Evolutionary conservation across 2,888 invertebrate species (phyloP).

Genomic region (Leucoma salicis): DNA sequence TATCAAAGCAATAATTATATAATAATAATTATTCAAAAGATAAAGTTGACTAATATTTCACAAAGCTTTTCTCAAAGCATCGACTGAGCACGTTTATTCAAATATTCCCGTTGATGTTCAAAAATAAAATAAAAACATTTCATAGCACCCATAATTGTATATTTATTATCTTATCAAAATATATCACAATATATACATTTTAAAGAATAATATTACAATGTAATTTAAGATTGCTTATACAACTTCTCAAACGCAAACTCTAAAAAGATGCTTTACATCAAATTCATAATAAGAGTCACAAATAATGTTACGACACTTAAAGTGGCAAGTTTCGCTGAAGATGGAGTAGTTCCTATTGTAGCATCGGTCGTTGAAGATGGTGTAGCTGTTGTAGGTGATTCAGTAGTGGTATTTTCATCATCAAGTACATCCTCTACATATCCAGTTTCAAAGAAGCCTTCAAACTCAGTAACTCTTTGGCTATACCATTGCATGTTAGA

Average conservation of each 20-base stretch:
- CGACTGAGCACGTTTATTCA: too few relatives aligned
- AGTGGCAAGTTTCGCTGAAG: constrained; percentile 50
- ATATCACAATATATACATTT: too few relatives aligned
- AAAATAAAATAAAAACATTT: too few relatives aligned
- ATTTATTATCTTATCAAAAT: too few relatives aligned
- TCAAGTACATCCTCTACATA: constrained; percentile 49
- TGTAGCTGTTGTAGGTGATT: constrained; percentile 5
- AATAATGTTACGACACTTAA: constrained; percentile 53
- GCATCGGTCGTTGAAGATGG: constrained; percentile 1
- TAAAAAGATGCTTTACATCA: too few relatives aligned
- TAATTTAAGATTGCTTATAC: too few relatives aligned
- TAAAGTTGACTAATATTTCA: too few relatives aligned
- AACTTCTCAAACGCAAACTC: too few relatives aligned
- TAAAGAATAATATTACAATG: too few relatives aligned
- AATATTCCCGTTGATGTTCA: too few relatives aligned
- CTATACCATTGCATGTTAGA: constrained; percentile 53
- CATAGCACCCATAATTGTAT: too few relatives aligned
- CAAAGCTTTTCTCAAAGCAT: too few relatives aligned
- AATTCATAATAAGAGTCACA: constrained; percentile 10
- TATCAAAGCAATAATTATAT: neutral
- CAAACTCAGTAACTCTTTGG: constrained; percentile 48
- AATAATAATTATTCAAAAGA: neutral
- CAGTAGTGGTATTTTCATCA: constrained; percentile 12
- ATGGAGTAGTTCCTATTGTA: neutral
- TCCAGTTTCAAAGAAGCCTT: constrained; percentile 55